A percentile compares a stretch with the other conserved stretches of the same genome.
phyloP scores from a whole-genome alignment of 2,797 vertebrate genomes.

The Pangasius macronema region DNA sequence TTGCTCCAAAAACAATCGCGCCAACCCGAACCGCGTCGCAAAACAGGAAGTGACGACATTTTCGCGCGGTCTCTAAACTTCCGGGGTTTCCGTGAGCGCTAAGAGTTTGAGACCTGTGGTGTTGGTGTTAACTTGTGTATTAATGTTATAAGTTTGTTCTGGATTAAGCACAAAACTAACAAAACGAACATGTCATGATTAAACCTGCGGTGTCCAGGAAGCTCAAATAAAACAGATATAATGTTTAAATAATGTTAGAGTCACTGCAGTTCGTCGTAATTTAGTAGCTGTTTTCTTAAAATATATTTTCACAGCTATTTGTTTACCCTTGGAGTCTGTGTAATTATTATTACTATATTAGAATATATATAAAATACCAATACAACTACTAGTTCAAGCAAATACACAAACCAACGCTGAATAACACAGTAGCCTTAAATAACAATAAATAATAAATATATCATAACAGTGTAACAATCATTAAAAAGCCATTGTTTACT shows the following conservation, averaged over 20 bases:
- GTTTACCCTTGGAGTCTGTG: background rate
- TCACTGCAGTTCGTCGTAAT: background rate
- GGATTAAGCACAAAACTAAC: background rate
- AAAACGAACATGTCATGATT: background rate
- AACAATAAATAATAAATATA: background rate
- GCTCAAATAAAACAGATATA: background rate
- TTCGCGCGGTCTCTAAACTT: constrained; percentile 74
- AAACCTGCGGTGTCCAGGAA: background rate
- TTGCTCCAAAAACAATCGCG: constrained; percentile 64
- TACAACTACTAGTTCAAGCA: too few species aligned
- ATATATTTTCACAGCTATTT: background rate
- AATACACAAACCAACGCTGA: background rate
- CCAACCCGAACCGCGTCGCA: constrained; percentile 64
- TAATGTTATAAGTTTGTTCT: background rate
- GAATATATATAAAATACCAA: too few species aligned
- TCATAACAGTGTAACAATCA: too few species aligned
- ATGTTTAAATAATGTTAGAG: background rate
- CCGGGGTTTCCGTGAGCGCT: background rate
- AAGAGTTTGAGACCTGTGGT: background rate
- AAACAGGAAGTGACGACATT: constrained; percentile 78
- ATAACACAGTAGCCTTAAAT: background rate
- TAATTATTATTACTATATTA: background rate
- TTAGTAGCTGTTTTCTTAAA: background rate
- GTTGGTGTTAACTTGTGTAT: background rate
- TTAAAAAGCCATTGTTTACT: too few species aligned